A percentile compares a stretch with the other conserved stretches of the same genome.
These are phyloP conservation scores for Perizoma flavofasciatum DNA, from an alignment of 2,888 invertebrate species.

Conservation along the genomic window DNA sequence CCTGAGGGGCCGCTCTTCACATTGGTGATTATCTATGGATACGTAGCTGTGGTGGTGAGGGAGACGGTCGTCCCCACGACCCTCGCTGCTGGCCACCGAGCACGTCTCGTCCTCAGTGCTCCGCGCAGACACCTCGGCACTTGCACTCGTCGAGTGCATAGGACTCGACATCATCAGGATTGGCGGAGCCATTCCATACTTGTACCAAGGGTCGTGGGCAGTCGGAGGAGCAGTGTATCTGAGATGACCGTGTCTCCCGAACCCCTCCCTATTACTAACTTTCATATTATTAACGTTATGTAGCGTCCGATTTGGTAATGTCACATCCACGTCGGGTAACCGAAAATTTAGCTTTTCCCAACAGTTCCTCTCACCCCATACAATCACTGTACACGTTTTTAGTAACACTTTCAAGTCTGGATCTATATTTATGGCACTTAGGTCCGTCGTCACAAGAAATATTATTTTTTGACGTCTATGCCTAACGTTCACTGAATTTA, in stretches of 20 bases:
- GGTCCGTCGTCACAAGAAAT: constrained; percentile 80
- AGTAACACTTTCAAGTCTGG: constrained; percentile 89
- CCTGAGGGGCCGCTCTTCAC: constrained; percentile 78
- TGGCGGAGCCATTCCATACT: constrained; percentile 79
- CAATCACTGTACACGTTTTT: constrained; percentile 89
- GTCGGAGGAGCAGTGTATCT: constrained; percentile 81
- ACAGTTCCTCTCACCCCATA: constrained; percentile 93
- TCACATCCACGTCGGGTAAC: constrained; percentile 90
- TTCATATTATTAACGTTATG: constrained; percentile 79
- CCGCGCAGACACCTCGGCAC: constrained; percentile 85
- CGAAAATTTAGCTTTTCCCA: constrained; percentile 94
- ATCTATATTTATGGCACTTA: constrained; percentile 87
- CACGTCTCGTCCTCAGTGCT: constrained; percentile 86
- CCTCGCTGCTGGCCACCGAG: constrained; percentile 82
- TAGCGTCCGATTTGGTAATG: constrained; percentile 83
- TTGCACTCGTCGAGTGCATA: constrained; percentile 83
- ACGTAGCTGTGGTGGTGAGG: constrained; percentile 85
- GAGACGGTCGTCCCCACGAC: constrained; percentile 78
- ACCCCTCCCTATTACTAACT: constrained; percentile 75
- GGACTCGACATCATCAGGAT: constrained; percentile 85
- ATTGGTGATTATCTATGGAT: constrained; percentile 80
- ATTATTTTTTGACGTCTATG: constrained; percentile 85
- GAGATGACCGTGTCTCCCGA: constrained; percentile 77
- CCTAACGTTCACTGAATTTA: constrained; percentile 86
- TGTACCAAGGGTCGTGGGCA: constrained; percentile 81